phyloP scores from a whole-genome alignment of 2,888 invertebrate genomes.

The Microdon myrmicae region DNA sequence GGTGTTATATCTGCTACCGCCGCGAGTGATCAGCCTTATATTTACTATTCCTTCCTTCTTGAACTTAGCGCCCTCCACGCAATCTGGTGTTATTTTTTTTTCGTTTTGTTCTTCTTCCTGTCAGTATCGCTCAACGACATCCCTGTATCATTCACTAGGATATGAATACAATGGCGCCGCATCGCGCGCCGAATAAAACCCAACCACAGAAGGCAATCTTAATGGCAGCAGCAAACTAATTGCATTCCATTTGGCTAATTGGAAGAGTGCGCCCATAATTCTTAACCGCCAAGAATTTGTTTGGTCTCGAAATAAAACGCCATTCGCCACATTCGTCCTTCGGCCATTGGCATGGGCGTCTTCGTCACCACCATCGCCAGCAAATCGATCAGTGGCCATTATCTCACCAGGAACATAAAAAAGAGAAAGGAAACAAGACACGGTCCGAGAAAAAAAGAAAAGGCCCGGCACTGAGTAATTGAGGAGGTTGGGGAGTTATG shows the following conservation, averaged over 20 bases:
- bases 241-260: slow-evolving; percentile 53
- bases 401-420: no score
- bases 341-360: no score
- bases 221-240: slow-evolving; percentile 51
- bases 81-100: no score
- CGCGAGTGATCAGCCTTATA: slow-evolving; percentile 15
- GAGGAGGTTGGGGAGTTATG: no score
- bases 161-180: no score
- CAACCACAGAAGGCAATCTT: slow-evolving; percentile 34
- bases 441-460: no score
- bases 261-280: slow-evolving; percentile 45
- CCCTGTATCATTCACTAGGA: no score
- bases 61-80: no score
- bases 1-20: slow-evolving; percentile 18
- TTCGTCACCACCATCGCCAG: slow-evolving; percentile 19
- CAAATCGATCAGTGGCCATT: slow-evolving; percentile 44
- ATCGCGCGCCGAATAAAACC: no score
- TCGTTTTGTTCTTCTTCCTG: no score
- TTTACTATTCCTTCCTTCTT: slow-evolving; percentile 11
- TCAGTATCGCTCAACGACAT: no score
- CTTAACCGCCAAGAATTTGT: slow-evolving; percentile 14
- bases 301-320: background rate
- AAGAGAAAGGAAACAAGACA: background rate
- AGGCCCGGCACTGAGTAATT: no score
- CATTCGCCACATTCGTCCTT: slow-evolving; percentile 38